Conservation (phyloP, 2,797 vertebrate genomes). For the Lateolabrax maculatus region DNA sequence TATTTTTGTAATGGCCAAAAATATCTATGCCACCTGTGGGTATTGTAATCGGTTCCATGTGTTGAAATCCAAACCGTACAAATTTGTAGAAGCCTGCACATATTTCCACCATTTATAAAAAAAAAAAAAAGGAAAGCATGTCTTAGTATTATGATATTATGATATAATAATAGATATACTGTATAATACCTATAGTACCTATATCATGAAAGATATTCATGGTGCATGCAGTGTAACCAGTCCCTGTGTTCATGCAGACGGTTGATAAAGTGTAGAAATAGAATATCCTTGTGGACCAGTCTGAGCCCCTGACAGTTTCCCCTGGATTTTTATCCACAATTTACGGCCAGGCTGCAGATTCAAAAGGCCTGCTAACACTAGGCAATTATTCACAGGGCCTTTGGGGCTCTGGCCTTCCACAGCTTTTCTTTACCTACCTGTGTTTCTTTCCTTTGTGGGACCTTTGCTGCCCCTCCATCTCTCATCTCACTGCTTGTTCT, state of each 20-base stretch:
- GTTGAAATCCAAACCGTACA: constrained; percentile 33
- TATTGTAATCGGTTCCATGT: constrained; percentile 43
- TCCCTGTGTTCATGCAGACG: constrained; percentile 10
- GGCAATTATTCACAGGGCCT: constrained; percentile 58
- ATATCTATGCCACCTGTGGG: constrained; percentile 39
- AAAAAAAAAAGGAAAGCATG: not conserved
- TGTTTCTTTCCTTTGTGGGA: constrained; percentile 42
- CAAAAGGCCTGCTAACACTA: constrained; percentile 44
- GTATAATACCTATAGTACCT: not conserved
- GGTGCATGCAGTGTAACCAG: constrained; percentile 15
- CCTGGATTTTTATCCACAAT: constrained; percentile 36
- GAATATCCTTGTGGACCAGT: constrained; percentile 14
- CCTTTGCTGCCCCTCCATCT: constrained; percentile 30
- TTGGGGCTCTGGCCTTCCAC: constrained; percentile 29
- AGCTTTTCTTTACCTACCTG: constrained; percentile 31
- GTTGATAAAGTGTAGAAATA: constrained; percentile 27
- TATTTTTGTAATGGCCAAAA: constrained; percentile 44
- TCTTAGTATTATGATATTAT: not conserved
- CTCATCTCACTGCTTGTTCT: constrained; percentile 27
- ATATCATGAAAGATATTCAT: not conserved
- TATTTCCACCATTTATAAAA: constrained; percentile 5
- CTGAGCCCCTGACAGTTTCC: constrained; percentile 7
- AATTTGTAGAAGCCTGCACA: constrained; percentile 13
- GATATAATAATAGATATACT: constrained; percentile 1
- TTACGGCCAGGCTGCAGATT: constrained; percentile 50